These are phyloP conservation scores for Eidolon dupreanum DNA, from an alignment of 2,797 vertebrate species.

Conservation along the genomic window DNA sequence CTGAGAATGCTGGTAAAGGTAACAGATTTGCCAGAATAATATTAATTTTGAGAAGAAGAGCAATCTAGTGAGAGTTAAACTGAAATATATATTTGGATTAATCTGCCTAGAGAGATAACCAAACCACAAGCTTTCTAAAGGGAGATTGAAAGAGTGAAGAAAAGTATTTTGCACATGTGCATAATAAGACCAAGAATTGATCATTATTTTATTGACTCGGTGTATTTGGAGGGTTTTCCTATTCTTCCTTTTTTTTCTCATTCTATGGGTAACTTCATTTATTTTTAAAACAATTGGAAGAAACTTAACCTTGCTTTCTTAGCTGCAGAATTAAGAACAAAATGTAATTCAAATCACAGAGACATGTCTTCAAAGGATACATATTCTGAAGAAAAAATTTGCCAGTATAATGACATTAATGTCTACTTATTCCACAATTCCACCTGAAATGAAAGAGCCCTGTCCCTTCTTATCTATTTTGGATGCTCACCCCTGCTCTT, in stretches of 20 bases:
- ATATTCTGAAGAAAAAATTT: neutral
- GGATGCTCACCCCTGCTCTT: neutral
- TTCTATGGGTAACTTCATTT: neutral
- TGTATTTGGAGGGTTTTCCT: neutral
- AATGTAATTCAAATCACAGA: neutral
- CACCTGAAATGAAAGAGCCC: neutral
- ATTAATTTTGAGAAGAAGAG: neutral
- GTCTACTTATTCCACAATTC: neutral
- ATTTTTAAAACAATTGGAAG: neutral
- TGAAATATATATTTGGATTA: neutral
- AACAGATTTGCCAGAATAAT: neutral
- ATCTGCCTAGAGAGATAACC: neutral
- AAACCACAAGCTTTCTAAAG: neutral
- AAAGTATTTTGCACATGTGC: neutral
- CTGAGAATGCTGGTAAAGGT: neutral
- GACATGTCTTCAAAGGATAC: neutral
- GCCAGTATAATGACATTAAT: neutral
- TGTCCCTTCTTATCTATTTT: neutral
- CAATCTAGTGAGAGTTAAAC: neutral
- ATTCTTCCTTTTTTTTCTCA: neutral
- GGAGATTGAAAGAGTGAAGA: neutral
- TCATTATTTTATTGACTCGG: neutral
- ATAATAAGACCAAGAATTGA: neutral
- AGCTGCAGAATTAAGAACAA: neutral
- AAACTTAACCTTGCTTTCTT: neutral